phyloP scores from a whole-genome alignment of 2,797 vertebrate genomes.

The Etheostoma nigrum region DNA sequence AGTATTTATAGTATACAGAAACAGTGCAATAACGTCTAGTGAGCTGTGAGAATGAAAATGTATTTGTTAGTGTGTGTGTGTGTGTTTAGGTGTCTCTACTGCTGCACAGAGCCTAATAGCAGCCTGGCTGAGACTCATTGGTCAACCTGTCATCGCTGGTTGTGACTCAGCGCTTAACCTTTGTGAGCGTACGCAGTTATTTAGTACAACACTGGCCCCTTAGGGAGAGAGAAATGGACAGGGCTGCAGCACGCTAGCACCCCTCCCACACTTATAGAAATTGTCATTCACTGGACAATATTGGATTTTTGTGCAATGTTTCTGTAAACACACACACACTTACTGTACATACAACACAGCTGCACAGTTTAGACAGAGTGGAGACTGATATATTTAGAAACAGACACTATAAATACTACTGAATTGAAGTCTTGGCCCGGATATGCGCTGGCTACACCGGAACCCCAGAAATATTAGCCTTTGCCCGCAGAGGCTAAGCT shows the following conservation, averaged over 20 bases:
- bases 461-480: too few relatives aligned
- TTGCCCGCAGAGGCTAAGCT: too few relatives aligned
- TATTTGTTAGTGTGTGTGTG: constrained; percentile 18
- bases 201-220: constrained; percentile 68
- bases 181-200: constrained; percentile 68
- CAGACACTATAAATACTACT: too few relatives aligned
- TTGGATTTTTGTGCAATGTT: constrained; percentile 45
- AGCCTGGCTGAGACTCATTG: constrained; percentile 66
- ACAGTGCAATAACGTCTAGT: constrained; percentile 37
- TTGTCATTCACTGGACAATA: constrained; percentile 39
- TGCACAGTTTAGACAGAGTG: too few relatives aligned
- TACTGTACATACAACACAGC: constrained; percentile 8
- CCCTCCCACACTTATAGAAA: constrained; percentile 1
- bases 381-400: too few relatives aligned
- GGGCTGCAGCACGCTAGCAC: constrained; percentile 14
- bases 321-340: constrained; percentile 20
- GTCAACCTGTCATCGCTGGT: constrained; percentile 75
- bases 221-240: constrained; percentile 56
- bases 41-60: constrained; percentile 33
- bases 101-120: constrained; percentile 51
- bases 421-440: too few relatives aligned
- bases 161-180: constrained; percentile 82
- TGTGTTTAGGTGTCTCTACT: constrained; percentile 52
- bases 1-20: constrained; percentile 48
- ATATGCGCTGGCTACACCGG: too few relatives aligned